These are phyloP conservation scores for Nannoperca australis DNA, from an alignment of 2,797 vertebrate species.

Conservation along the genomic window DNA sequence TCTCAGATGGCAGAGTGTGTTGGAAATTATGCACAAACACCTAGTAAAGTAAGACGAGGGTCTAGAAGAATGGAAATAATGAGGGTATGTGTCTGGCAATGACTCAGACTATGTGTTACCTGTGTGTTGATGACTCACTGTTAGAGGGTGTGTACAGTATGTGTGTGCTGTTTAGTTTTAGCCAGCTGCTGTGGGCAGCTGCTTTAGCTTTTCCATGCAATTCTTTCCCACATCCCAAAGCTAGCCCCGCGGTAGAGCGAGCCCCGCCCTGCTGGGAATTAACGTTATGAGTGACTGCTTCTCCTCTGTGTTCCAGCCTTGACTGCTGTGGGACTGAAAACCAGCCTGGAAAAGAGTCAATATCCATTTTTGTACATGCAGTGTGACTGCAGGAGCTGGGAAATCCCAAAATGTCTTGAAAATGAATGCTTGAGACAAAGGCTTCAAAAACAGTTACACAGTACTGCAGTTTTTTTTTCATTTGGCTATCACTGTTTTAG, in stretches of 20 bases:
- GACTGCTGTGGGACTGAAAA: conserved; percentile 67
- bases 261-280: conserved; percentile 72
- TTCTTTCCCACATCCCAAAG: conserved; percentile 68
- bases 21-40: conserved; percentile 7
- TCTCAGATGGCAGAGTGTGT: not conserved
- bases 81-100: conserved; percentile 10
- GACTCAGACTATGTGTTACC: conserved; percentile 43
- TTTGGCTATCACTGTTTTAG: not conserved
- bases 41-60: not conserved
- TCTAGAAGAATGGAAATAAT: conserved; percentile 7
- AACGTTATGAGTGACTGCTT: conserved; percentile 48
- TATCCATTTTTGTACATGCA: conserved; percentile 67
- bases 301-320: conserved; percentile 48
- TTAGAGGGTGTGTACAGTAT: not conserved
- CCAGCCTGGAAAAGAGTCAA: conserved; percentile 66
- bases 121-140: conserved; percentile 30
- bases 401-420: conserved; percentile 24
- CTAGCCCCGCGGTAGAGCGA: conserved; percentile 36
- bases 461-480: not conserved
- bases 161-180: conserved; percentile 37
- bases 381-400: conserved; percentile 34
- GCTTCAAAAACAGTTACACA: not conserved
- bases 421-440: not conserved
- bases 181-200: conserved; percentile 36
- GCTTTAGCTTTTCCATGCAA: conserved; percentile 54